Evolutionary conservation across 2,113 vertebrate species (phyloP), one percentile per base, ranked within the genome.

Genomic region (Ptychochromis oligacanthus): DNA sequence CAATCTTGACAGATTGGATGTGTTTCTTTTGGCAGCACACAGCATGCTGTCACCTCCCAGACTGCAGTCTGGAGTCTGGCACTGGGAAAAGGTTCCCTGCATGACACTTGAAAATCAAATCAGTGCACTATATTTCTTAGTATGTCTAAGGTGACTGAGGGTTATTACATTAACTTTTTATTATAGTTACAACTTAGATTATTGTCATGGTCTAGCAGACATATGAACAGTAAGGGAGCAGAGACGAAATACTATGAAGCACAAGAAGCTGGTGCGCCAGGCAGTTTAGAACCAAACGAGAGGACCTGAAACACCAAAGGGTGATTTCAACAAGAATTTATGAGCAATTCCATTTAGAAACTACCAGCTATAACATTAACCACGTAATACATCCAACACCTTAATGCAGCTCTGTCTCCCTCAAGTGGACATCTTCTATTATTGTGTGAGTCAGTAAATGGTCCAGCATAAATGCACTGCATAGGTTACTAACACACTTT

Each of bases 391-490:
- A 62, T 38, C 34, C 60, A 54, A 46, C 57, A 14, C 4, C 26
- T 24, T 15, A 26, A 56, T 82, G 75, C 58, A 87, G 60, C 88
- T 93, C 64, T 95, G 90, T 77, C 91, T 88, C 94, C 93, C 93
- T 91, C 94, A 65, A 34, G 91, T 93, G 94, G 91, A 80, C 67
- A 78, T 31, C 1, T 70, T 52, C 24, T n/a, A n/a, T 18, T 28
- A 81, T 18, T 84, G 61, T 58, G 52, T 31, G 22, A 28, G 6
- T 7, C 18, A 75, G 52, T 24, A 58, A 10, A 38, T 24, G n/a
- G 7, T 64, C 10, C 6, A 60, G 22, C 5, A 54, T 24, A 28
- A 20, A 26, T 31, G 3, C 5, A 10, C 15, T 46, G 31, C 13
- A 56, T 22, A 36, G 38, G 20, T 72, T 2, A 54, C 67, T 31